These are phyloP conservation scores for Eupeodes corollae DNA, from an alignment of 1,140 invertebrate genomes.

Conservation along the genomic window DNA sequence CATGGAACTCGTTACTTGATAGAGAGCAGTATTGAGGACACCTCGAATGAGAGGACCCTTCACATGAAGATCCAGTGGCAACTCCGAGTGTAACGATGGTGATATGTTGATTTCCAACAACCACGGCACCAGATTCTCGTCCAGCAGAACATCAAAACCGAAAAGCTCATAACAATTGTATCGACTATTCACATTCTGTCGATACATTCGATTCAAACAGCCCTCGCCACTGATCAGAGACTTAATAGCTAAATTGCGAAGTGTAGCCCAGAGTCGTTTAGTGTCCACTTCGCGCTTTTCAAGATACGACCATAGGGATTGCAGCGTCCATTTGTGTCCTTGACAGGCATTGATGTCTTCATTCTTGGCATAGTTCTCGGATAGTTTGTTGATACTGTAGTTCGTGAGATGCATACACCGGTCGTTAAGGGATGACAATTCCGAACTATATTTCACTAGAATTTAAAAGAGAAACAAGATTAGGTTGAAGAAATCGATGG, in stretches of 20 bases:
- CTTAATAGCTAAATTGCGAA: constrained; percentile 72
- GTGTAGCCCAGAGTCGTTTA: constrained; percentile 62
- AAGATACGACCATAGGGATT: constrained; percentile 63
- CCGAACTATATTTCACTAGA: constrained; percentile 69
- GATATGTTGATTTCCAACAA: constrained; percentile 94
- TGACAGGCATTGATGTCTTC: constrained; percentile 72
- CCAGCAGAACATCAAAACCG: constrained; percentile 71
- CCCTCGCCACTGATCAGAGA: constrained; percentile 69
- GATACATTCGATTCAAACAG: constrained; percentile 55
- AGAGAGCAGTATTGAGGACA: constrained; percentile 84
- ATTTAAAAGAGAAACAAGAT: background rate
- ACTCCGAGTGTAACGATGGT: constrained; percentile 84
- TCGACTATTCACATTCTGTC: constrained; percentile 56
- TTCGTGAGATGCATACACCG: constrained; percentile 97
- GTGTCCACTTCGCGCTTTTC: constrained; percentile 61
- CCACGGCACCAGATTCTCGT: constrained; percentile 83
- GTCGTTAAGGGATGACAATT: constrained; percentile 67
- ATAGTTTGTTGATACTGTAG: constrained; percentile 93
- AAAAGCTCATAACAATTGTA: constrained; percentile 75
- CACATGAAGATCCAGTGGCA: constrained; percentile 84
- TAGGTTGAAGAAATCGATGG: background rate
- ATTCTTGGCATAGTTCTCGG: constrained; percentile 73
- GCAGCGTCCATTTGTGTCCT: constrained; percentile 83
- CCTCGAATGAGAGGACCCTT: constrained; percentile 85
- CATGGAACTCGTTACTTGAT: constrained; percentile 48